Conservation (phyloP, 2,888 invertebrate species). For the Melanophora roralis region DNA sequence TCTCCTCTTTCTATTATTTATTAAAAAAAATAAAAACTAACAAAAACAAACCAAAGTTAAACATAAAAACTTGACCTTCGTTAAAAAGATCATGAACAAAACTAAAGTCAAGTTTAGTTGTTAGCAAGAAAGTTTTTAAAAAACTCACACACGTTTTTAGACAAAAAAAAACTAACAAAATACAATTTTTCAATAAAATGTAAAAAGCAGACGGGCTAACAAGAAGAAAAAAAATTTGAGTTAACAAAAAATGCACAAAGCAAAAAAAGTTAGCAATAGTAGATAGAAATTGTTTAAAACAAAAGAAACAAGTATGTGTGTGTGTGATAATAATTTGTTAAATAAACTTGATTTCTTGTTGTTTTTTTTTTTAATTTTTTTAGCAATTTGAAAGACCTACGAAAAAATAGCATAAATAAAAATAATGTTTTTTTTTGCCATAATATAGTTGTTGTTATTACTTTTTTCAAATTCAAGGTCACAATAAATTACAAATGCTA, state of each 20-base stretch:
- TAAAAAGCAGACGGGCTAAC: neutral
- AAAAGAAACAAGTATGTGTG: conserved; percentile 19
- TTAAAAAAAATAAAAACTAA: neutral
- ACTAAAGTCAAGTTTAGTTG: conserved; percentile 45
- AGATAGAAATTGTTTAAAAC: conserved; percentile 42
- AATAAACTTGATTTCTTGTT: conserved; percentile 51
- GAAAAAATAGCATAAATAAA: conserved; percentile 28
- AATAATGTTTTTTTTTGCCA: conserved; percentile 14
- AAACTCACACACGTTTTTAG: conserved; percentile 28
- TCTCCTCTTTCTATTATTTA: too few species aligned
- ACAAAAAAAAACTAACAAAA: neutral
- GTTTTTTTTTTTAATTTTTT: conserved; percentile 26
- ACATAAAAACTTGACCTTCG: conserved; percentile 47
- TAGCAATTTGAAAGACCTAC: conserved; percentile 19
- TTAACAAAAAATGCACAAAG: neutral
- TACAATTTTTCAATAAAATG: too few species aligned
- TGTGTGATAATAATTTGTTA: conserved; percentile 5
- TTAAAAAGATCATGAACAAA: conserved; percentile 30
- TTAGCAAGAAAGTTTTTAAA: conserved; percentile 41
- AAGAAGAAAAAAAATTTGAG: neutral
- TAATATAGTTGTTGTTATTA: neutral
- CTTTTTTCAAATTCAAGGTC: conserved; percentile 60
- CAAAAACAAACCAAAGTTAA: neutral
- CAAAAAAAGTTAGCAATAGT: conserved; percentile 32
- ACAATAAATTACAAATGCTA: conserved; percentile 60